phyloP scores from a whole-genome alignment of 2,113 vertebrate species.

The Chaetura pelagica region DNA sequence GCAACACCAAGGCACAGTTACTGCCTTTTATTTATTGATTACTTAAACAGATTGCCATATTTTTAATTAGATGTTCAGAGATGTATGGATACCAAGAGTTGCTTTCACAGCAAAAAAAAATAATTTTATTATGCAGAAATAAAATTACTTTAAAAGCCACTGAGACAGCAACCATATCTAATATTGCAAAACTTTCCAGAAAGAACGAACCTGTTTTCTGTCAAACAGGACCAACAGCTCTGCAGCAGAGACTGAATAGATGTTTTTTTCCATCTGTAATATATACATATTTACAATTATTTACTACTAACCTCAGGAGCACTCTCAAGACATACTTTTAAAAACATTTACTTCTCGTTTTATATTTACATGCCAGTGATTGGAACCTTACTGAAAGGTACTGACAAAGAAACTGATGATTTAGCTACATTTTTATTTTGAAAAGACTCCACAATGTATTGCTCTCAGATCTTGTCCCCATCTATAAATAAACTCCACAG shows the following conservation, averaged over 20 bases:
- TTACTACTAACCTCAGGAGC: not conserved
- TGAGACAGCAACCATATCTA: not conserved
- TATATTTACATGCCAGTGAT: not conserved
- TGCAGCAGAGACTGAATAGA: not conserved
- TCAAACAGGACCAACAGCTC: not conserved
- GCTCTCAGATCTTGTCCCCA: not conserved
- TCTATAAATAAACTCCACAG: not conserved
- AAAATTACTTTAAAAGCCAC: constrained; percentile 26
- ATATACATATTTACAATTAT: not conserved
- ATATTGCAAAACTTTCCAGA: not conserved
- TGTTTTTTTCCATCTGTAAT: not conserved
- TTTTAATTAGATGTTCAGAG: not conserved
- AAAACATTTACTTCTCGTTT: not conserved
- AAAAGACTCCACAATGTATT: not conserved
- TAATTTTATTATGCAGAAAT: not conserved
- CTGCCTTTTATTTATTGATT: not conserved
- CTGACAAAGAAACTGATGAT: not conserved
- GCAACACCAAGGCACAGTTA: not conserved
- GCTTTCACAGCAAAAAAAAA: not conserved
- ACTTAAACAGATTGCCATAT: not conserved
- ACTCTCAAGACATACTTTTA: not conserved
- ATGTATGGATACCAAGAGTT: not conserved
- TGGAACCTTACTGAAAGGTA: not conserved
- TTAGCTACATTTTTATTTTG: not conserved
- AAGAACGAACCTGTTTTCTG: not conserved